Conservation (phyloP, 2,797 vertebrate species). For the Darevskia nairensis region DNA sequence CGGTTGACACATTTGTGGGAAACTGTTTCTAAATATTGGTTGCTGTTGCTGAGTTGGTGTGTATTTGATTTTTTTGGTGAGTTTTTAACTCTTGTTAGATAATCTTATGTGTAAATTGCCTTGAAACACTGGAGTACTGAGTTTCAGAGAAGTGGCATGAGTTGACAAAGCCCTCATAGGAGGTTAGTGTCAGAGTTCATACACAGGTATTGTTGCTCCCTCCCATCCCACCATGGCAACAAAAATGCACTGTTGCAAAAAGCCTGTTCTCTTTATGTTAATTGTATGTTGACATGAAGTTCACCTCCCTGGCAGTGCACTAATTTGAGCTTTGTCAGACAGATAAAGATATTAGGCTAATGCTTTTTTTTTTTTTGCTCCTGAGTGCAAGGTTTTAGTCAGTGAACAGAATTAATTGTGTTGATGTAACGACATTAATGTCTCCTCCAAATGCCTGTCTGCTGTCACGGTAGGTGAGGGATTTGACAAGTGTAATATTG, state of each 20-base stretch:
- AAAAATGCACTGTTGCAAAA: neutral
- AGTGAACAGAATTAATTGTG: slow-evolving; percentile 60
- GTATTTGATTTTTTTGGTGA: neutral
- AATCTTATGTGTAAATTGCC: too few relatives aligned
- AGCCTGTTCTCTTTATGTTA: slow-evolving; percentile 1
- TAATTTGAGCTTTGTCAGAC: slow-evolving; percentile 57
- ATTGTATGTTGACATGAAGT: neutral
- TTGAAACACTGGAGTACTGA: neutral
- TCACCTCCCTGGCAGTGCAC: slow-evolving; percentile 23
- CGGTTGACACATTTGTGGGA: neutral
- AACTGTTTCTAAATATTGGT: neutral
- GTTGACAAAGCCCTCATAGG: neutral
- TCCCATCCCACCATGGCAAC: neutral
- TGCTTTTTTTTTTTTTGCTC: slow-evolving; percentile 59
- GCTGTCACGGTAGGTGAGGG: slow-evolving; percentile 30
- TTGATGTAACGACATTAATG: slow-evolving; percentile 68
- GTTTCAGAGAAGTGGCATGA: neutral
- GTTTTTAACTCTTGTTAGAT: too few relatives aligned
- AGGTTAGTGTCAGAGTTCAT: neutral
- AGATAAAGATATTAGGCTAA: slow-evolving; percentile 62
- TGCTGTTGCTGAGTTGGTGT: neutral
- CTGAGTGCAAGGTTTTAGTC: slow-evolving; percentile 43
- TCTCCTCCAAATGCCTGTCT: slow-evolving; percentile 48
- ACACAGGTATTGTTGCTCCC: neutral
- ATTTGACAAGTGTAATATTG: slow-evolving; percentile 47